Conservation (phyloP, 2,797 vertebrate genomes). For the Onychomys torridus region DNA sequence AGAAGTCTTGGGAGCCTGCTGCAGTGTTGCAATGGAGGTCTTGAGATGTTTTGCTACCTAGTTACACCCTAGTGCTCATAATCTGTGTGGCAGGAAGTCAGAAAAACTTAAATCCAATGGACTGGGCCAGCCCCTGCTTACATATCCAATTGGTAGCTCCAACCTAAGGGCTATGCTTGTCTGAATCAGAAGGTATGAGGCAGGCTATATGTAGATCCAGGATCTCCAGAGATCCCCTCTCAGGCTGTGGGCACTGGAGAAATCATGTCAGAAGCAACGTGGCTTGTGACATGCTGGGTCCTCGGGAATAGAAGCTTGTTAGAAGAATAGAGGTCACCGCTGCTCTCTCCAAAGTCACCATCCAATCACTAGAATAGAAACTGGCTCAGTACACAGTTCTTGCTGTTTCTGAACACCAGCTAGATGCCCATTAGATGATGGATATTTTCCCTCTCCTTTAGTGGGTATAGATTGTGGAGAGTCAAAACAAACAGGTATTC, state of each 20-base stretch:
- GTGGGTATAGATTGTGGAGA: background rate
- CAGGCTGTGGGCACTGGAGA: background rate
- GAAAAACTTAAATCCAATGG: background rate
- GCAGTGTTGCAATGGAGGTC: background rate
- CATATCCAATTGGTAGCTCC: background rate
- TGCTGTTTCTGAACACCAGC: conserved; percentile 46
- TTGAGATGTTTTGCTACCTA: fast-evolving
- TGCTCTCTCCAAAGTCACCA: conserved; percentile 62
- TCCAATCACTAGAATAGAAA: conserved; percentile 80
- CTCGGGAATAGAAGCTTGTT: conserved; percentile 42
- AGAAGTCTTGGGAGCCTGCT: background rate
- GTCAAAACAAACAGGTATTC: conserved; percentile 11
- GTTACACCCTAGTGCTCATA: background rate
- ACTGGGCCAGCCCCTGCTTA: background rate
- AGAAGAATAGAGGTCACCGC: conserved; percentile 66
- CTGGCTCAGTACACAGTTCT: conserved; percentile 64
- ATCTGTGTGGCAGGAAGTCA: background rate
- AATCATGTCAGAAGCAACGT: conserved; percentile 22
- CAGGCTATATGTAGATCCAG: background rate
- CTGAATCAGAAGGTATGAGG: background rate
- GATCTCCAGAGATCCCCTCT: background rate
- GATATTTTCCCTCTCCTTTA: conserved; percentile 9
- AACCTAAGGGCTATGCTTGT: background rate
- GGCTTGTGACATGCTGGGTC: background rate
- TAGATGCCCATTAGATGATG: conserved; percentile 60